Conservation (phyloP, 2,113 vertebrate species). For the Nibea albiflora region DNA sequence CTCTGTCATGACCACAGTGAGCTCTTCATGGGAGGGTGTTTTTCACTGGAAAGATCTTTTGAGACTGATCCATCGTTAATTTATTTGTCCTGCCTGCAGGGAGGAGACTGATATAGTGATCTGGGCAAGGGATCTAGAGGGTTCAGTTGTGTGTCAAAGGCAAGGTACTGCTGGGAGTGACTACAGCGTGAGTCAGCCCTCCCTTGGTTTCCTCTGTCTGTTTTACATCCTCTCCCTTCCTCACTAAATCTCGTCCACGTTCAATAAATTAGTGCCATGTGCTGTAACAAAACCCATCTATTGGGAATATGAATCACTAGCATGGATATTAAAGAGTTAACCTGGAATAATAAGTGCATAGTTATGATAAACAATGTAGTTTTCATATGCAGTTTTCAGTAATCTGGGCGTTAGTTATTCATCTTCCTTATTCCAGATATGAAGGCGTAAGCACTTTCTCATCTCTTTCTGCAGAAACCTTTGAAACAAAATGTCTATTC, state of each 20-base stretch:
- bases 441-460: constrained; percentile 57
- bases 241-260: constrained; percentile 33
- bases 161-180: constrained; percentile 73
- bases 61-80: constrained; percentile 67
- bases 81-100: constrained; percentile 70
- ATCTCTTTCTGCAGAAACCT: constrained; percentile 52
- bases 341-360: constrained; percentile 55
- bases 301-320: constrained; percentile 53
- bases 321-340: constrained; percentile 41
- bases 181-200: constrained; percentile 67
- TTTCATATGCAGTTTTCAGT: constrained; percentile 44
- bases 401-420: constrained; percentile 62
- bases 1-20: constrained; percentile 56
- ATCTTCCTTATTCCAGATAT: constrained; percentile 50
- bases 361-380: constrained; percentile 51
- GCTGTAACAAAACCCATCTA: constrained; percentile 55
- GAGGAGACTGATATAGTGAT: constrained; percentile 71
- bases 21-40: constrained; percentile 62
- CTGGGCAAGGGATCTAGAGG: constrained; percentile 57
- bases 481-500: constrained; percentile 75
- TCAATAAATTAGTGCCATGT: constrained; percentile 55
- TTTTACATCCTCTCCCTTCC: constrained; percentile 57
- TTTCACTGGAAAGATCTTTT: constrained; percentile 66
- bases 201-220: constrained; percentile 54
- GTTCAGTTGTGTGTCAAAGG: constrained; percentile 72